A percentile compares a stretch with the other conserved stretches of the same genome.
Evolutionary conservation across 2,888 invertebrate species (phyloP).

Genomic region (Teleogryllus oceanicus): DNA sequence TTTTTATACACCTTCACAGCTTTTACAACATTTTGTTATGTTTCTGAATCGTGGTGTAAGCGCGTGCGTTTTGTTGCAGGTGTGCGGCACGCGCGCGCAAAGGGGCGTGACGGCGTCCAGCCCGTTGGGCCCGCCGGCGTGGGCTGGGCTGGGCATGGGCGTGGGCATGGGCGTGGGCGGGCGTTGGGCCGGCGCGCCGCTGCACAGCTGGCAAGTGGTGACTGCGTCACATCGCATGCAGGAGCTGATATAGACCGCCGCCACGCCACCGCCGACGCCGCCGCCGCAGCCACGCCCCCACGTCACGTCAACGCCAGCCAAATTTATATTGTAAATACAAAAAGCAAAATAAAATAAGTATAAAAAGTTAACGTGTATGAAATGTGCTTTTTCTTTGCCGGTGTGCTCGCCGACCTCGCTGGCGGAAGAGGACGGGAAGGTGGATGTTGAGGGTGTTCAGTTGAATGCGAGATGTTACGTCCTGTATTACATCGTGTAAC

Average conservation of each 20-base stretch:
- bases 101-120: constrained; percentile 62
- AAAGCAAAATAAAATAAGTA: constrained; percentile 28
- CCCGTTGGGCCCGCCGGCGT: constrained; percentile 52
- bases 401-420: no score
- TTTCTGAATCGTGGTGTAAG: no score
- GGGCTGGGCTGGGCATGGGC: constrained; percentile 59
- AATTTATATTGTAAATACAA: constrained; percentile 36
- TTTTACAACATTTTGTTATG: no score
- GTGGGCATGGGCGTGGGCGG: constrained; percentile 42
- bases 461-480: no score
- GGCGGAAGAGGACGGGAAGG: no score
- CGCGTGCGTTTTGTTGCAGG: constrained; percentile 53
- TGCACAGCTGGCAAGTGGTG: constrained; percentile 64
- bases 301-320: constrained; percentile 2
- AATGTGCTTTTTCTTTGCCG: not conserved
- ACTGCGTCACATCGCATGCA: constrained; percentile 84
- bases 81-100: constrained; percentile 68
- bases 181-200: constrained; percentile 56
- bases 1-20: no score
- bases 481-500: no score
- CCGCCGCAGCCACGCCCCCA: not conserved
- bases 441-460: no score
- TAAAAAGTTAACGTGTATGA: constrained; percentile 11
- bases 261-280: constrained; percentile 7
- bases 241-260: constrained; percentile 72